Base-by-base conservation (phyloP, 2,888 invertebrate species). In the Anorthoa munda region DNA sequence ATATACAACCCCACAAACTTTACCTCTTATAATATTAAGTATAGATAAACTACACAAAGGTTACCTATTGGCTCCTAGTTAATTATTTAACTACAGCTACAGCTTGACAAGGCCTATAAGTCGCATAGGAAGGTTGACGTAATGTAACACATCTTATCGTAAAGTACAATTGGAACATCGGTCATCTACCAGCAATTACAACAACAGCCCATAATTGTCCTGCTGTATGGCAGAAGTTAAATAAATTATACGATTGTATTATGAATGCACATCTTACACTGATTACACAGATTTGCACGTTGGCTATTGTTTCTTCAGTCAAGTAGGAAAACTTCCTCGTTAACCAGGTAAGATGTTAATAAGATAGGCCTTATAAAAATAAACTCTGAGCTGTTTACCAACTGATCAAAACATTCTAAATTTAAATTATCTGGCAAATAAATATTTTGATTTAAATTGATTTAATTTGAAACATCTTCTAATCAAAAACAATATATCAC, bases 261-360 rank as follows among this genome's bases (percentile, higher is more conserved):
- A 55, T 60, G 15, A 17, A 45, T 45, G 45, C 21, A 15, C 60
- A 60, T 45, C 15, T 60, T 45, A 60, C 45, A 60, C 60, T 45
- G 60, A 21, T 60, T 60, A 60, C 60, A 60, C 60, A 60, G 13
- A 60, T 60, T 60, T 45, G 45, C 60, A 60, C 9, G 45, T 45
- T n/a, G 17, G 21, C 60, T 21, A 45, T 60, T 60, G 15, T 60
- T 45, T 7, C 39, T 39, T 45, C 21, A 21, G 45, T 15, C 15
- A 17, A 45, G 15, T 60, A 59, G 59, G 15, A 45, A 45, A 45
- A 59, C n/a, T 15, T 45, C 59, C 2, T 39, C 31, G 18, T 31
- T 59, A 59, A 1, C 13, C 13, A 59, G 59, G 18, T 39, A 39
- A 39, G 39, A 39, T 39, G 9, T 39, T 9, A 1, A 39, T 1